These are phyloP conservation scores for Pristionchus arcanus DNA, from an alignment of 2,888 invertebrate genomes.

Conservation along the genomic window DNA sequence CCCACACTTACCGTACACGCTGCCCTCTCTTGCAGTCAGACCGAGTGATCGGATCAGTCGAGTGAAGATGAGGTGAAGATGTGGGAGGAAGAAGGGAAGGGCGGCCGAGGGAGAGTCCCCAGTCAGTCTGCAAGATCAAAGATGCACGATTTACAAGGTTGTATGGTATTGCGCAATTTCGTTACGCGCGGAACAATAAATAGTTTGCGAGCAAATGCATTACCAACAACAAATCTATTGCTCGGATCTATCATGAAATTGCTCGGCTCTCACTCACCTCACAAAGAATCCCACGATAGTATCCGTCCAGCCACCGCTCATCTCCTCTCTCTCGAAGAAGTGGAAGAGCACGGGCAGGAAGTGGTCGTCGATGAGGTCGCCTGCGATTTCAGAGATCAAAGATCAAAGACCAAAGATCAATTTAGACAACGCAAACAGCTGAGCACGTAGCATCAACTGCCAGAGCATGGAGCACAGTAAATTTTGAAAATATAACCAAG, in stretches of 20 bases:
- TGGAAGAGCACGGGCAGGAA: slow-evolving; percentile 64
- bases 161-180: too few relatives aligned
- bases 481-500: too few relatives aligned
- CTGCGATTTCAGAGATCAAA: slow-evolving; percentile 22
- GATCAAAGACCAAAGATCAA: too few relatives aligned
- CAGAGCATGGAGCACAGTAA: too few relatives aligned
- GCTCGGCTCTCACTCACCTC: too few relatives aligned
- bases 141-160: too few relatives aligned
- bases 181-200: too few relatives aligned
- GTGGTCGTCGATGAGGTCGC: slow-evolving; percentile 58
- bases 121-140: slow-evolving; percentile 27
- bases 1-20: slow-evolving; percentile 60
- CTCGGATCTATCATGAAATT: too few relatives aligned
- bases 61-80: slow-evolving; percentile 59
- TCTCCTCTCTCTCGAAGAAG: slow-evolving; percentile 63
- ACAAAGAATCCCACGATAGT: slow-evolving; percentile 57
- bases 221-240: too few relatives aligned
- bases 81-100: slow-evolving; percentile 48
- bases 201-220: too few relatives aligned
- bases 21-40: slow-evolving; percentile 61
- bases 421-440: too few relatives aligned
- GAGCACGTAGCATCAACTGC: too few relatives aligned
- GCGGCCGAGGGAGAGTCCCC: slow-evolving; percentile 45
- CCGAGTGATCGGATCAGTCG: slow-evolving; percentile 63
- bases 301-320: slow-evolving; percentile 63